Base-by-base conservation (phyloP, 1,140 invertebrate species). In the Formica exsecta region DNA sequence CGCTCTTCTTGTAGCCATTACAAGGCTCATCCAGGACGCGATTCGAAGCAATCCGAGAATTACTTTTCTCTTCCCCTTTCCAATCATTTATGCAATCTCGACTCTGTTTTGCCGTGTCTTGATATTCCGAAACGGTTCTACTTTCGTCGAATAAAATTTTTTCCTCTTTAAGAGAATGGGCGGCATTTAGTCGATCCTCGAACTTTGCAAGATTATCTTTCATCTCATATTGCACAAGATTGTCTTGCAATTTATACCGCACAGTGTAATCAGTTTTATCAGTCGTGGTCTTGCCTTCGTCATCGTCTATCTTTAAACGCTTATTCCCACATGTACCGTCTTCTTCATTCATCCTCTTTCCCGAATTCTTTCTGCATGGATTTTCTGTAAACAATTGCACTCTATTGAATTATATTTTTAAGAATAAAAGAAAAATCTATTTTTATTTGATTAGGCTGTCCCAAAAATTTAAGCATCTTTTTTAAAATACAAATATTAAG, bases 241-340 rank as follows among this genome's bases (percentile, higher is more conserved):
- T 61, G 9, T 77, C 13, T 51, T 22, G 48, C 36, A 38, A 11
- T 32, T 57, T 32, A 25, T 44, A 41, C 8, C 0, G 64, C 11
- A 9, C 19, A 81, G 51, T 59, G 3, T 75, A 38, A 70, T 61
- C 2, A 36, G 6, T 61, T 54, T 59, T 41, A 36, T 57, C 36
- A 6, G 16, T 41, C 3, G 65, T n/a, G 3, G 19, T 57, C n/a
- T 19, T 44, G 54, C 65, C n/a, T 22, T 51, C 19, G 11, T 41
- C 32, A 41, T 64, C 61, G 11, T 74, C 48, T n/a, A 57, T 19
- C 29, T 88, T 85, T 22, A 61, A 19, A 59, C 74, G 83, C 2
- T 86, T 77, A 41, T 22, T 38, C 36, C 3, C 16, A 29, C 0
- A 5, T 11, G 25, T 57, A 32, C 32, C 5, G 16, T 85, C 51